These are phyloP conservation scores for Semaprochilodus insignis DNA, from an alignment of 2,797 vertebrate species.

Conservation along the genomic window DNA sequence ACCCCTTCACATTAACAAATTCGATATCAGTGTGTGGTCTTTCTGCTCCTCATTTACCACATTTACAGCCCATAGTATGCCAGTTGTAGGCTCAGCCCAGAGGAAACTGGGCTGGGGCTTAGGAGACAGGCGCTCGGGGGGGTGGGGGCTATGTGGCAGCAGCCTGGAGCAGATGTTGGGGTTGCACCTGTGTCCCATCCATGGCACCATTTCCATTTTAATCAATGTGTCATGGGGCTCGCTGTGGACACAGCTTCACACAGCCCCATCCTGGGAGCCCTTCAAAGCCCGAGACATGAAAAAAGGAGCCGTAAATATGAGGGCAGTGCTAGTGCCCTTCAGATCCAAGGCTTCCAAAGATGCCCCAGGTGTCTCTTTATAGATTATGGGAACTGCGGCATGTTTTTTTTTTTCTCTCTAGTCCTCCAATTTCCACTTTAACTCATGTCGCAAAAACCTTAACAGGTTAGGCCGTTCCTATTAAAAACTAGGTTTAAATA, in stretches of 20 bases:
- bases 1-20: neutral
- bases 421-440: conserved; percentile 27
- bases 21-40: neutral
- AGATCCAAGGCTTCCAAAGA: conserved; percentile 53
- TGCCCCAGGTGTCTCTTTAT: conserved; percentile 61
- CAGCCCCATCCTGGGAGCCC: conserved; percentile 58
- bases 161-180: conserved; percentile 74
- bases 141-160: conserved; percentile 41
- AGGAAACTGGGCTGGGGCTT: conserved; percentile 59
- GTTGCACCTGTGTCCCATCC: conserved; percentile 63
- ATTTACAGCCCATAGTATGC: conserved; percentile 63
- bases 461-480: conserved; percentile 40
- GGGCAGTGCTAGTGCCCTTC: conserved; percentile 55
- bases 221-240: conserved; percentile 69
- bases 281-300: conserved; percentile 64
- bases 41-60: conserved; percentile 7
- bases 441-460: conserved; percentile 40
- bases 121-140: conserved; percentile 38
- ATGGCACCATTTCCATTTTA: conserved; percentile 74
- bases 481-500: conserved; percentile 25
- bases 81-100: conserved; percentile 63
- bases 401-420: conserved; percentile 17
- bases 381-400: conserved; percentile 43
- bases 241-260: conserved; percentile 64
- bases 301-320: conserved; percentile 58